These are phyloP conservation scores for Tichodroma muraria DNA, from an alignment of 2,113 vertebrate species.

Conservation along the genomic window DNA sequence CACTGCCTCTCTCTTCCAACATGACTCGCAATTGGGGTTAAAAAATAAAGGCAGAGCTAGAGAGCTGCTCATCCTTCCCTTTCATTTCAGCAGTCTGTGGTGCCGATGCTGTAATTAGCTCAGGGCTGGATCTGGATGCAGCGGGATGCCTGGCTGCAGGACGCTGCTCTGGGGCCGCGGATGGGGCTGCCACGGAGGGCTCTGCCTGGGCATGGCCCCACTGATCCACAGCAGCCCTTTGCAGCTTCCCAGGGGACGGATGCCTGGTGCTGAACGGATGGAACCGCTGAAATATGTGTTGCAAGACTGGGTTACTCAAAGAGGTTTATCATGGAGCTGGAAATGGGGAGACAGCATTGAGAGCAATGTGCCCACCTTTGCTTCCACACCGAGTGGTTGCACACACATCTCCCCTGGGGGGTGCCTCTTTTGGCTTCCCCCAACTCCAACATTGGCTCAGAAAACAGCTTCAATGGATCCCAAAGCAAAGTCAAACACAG, in stretches of 20 bases:
- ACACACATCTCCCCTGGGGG: fast-evolving
- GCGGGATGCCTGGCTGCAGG: neutral
- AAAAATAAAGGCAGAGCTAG: neutral
- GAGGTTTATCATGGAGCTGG: neutral
- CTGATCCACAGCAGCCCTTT: neutral
- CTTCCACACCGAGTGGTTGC: fast-evolving
- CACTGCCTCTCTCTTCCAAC: neutral
- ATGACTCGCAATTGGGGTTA: neutral
- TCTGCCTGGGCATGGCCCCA: neutral
- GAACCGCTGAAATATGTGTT: fast-evolving
- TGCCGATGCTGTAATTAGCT: neutral
- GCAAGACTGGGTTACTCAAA: neutral
- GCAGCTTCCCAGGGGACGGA: fast-evolving
- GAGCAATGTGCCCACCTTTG: neutral
- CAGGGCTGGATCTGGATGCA: neutral
- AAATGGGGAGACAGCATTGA: fast-evolving
- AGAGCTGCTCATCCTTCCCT: neutral
- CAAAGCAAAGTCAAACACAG: neutral
- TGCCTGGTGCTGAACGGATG: neutral
- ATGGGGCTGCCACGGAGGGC: neutral
- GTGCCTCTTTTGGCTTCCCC: neutral
- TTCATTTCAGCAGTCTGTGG: neutral
- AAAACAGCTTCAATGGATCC: neutral
- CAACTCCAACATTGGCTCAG: fast-evolving
- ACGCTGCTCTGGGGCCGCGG: too few relatives aligned